Evolutionary conservation across 2,888 invertebrate species (phyloP), one percentile per base, ranked within the genome.

Genomic region (Teleogryllus oceanicus): DNA sequence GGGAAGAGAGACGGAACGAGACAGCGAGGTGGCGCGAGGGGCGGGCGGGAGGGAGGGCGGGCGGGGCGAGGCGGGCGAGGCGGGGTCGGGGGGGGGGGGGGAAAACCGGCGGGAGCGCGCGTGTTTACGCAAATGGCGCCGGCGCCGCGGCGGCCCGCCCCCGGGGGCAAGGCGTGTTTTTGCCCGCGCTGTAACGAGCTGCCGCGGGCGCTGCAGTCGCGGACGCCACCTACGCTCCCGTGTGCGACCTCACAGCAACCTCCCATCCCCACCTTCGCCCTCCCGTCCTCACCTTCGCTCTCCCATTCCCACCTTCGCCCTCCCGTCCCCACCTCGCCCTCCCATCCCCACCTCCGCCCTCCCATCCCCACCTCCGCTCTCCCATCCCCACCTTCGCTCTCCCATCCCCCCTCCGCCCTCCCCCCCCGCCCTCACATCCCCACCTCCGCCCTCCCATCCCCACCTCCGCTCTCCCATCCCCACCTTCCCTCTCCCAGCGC

Each of bases 91-190:
- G 0, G 11, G 62, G 62, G 4, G 3, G 4, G 11, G 62, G 62
- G 0, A 10, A 3, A 3, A 3, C 13, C 2, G 2, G 13, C n/a
- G 62, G 62, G 16, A 2, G 62, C 10, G 62, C n/a, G 13, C 62
- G n/a, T 62, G 62, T 62, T 62, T 62, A 62, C 62, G 62, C 62
- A 62, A 62, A 62, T 62, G 62, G 62, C 62, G 62, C 62, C 62
- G 62, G 16, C 62, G 13, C 62, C n/a, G 13, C 62, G 8, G 13
- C 62, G 24, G 62, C 62, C 37, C 62, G 10, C 62, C 37, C 37
- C 37, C 5, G 37, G 8, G 8, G 37, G 37, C 5, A 5, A 37
- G 37, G 37, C 37, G 37, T 37, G 37, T 37, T 37, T 37, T 37
- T 37, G 37, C 37, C 37, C 37, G 37, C 37, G 37, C 37, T 37